Base-by-base conservation (phyloP, 2,888 invertebrate genomes). In the Lepeophtheirus nordmannii region DNA sequence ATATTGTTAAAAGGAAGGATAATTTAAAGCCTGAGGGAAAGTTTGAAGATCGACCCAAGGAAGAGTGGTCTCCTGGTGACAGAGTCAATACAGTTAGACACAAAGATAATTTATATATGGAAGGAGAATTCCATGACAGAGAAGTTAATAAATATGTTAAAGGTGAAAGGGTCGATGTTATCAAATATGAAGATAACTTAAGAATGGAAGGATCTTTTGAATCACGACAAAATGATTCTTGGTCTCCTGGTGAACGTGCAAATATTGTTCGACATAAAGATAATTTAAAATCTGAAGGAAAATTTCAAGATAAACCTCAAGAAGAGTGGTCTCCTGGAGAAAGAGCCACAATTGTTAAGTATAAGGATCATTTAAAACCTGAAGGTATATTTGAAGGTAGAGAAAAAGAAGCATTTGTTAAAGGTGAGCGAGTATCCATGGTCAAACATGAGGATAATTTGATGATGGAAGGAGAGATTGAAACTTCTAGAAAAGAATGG, bases 381-480 rank as follows among this genome's bases (percentile, higher is more conserved):
- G 71, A 69, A 40, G 70, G 71, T 23, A 67, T 68, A 9, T 69
- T 70, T 46, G 67, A 66, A 11, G 69, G 68, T 14, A 69, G 64
- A 62, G 22, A 22, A 23, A 14, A 38, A 23, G 23, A 22, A n/a
- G 14, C 12, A 56, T 20, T 37, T 10, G 11, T 14, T 10, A 53
- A 17, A 11, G 66, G 59, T 10, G 66, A 66, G 23, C 12, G 60
- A 7, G 30, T 23, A 9, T 17, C n/a, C 9, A 58, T 38, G n/a
- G 60, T 59, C 22, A 58, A 66, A 64, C 71, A 70, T 10, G 56
- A 77, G 12, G 82, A 82, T 71, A 82, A 80, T 70, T 71, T 82
- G 1, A 77, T 75, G 68, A 78, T 80, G 3, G 79, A 82, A 61
- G 78, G 81, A 1, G 76, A 76, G 20, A 80, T 81, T 67, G 77